Base-by-base conservation (phyloP, 2,888 invertebrate species). In the Sarcophaga subvicina region DNA sequence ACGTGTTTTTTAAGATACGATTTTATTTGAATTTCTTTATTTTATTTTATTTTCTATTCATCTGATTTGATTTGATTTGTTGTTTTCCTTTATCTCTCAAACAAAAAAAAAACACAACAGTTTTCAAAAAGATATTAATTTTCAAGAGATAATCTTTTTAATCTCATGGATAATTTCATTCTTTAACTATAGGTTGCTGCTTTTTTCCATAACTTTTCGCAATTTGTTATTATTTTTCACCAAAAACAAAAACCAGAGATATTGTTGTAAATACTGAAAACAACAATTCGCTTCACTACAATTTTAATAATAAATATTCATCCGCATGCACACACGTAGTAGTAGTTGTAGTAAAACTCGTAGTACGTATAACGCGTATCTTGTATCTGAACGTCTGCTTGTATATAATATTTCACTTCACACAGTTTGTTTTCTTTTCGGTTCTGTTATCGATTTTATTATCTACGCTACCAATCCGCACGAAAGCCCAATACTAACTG, bases 401-500 rank as follows among this genome's bases (percentile, higher is more conserved):
- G 60, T 75, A 71, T 73, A 64, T 72, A 37, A 37, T 37, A 37
- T 45, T 47, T 70, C 2, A 17, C 54, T 6, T 22, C 83, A 83
- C 79, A 87, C 83, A 63, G 78, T 70, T 71, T 37, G 37, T 37
- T 14, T 54, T 54, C 49, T 76, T 73, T 82, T 79, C 84, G 89
- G 71, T 86, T 89, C 85, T 25, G 63, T 80, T 88, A 78, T 81
- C 88, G 89, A 81, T 88, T 84, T 86, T 77, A 54, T 54, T 54
- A 90, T 88, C 83, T 78, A 82, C 86, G 64, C 78, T 88, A 83
- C 78, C 81, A 84, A 85, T 90, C 91, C 91, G 91, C 89, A 91
- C 91, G 91, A 92, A 91, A 91, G 92, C 87, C 90, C 91, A 91
- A 90, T 89, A 91, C 90, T 90, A 91, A 92, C 91, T 92, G 90